phyloP scores from a whole-genome alignment of 2,113 vertebrate genomes.

The Nothoprocta perdicaria region DNA sequence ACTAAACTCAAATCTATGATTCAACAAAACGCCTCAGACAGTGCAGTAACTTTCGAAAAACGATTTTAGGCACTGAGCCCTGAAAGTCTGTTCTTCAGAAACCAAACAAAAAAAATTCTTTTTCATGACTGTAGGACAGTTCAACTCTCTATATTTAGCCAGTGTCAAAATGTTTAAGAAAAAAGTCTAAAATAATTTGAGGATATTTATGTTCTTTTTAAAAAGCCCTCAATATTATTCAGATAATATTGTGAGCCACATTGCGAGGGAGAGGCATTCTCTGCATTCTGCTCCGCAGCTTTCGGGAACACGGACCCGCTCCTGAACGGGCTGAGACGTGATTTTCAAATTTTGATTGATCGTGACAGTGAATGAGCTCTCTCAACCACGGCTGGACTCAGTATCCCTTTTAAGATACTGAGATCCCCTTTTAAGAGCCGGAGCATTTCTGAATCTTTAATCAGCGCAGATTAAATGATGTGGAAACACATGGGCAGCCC shows the following conservation, averaged over 20 bases:
- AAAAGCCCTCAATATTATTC: background rate
- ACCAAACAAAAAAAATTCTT: background rate
- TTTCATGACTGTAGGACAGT: background rate
- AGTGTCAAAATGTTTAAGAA: background rate
- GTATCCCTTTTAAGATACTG: background rate
- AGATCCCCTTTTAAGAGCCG: background rate
- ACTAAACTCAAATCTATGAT: background rate
- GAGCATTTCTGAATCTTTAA: background rate
- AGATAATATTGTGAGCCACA: background rate
- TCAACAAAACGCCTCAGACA: conserved; percentile 8
- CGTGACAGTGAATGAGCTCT: background rate
- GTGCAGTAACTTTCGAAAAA: background rate
- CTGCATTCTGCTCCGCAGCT: background rate
- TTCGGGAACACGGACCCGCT: background rate
- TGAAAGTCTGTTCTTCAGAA: background rate
- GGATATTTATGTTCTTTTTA: background rate
- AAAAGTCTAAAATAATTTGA: conserved; percentile 27
- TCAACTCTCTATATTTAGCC: background rate
- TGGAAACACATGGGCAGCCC: background rate
- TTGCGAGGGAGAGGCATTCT: background rate
- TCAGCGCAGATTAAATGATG: background rate
- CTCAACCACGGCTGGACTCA: background rate
- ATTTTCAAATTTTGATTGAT: background rate
- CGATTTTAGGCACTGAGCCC: background rate
- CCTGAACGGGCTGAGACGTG: background rate